Evolutionary conservation across 2,888 invertebrate genomes (phyloP).

Genomic region (Leptinotarsa peninsularis): DNA sequence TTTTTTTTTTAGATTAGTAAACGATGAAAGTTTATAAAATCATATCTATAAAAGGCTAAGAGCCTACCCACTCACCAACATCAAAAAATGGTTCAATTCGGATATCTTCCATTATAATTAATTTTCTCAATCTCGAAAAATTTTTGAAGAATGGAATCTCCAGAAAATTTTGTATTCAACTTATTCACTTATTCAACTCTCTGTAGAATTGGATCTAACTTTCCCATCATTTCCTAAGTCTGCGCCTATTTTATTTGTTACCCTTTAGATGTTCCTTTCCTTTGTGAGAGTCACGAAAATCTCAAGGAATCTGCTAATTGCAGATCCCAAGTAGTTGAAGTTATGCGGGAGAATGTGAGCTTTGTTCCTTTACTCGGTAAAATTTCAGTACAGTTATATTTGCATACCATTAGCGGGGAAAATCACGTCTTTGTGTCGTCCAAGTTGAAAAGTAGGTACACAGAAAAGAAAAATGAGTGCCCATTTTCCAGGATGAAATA

Average conservation of each 20-base stretch:
- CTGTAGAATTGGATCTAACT: background rate
- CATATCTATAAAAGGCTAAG: too few relatives aligned
- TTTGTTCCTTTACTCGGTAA: slow-evolving; percentile 1
- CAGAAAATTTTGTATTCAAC: too few relatives aligned
- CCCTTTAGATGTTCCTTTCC: background rate
- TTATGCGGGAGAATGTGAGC: slow-evolving; percentile 1
- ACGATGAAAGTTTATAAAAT: too few relatives aligned
- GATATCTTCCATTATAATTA: too few relatives aligned
- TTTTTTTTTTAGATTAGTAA: too few relatives aligned
- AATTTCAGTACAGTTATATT: slow-evolving; percentile 17
- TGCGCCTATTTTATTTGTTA: background rate
- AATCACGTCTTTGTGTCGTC: background rate
- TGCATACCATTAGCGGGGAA: slow-evolving; percentile 7
- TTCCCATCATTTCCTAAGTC: background rate
- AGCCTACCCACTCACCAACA: too few relatives aligned
- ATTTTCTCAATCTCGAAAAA: too few relatives aligned
- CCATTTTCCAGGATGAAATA: background rate
- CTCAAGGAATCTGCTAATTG: slow-evolving; percentile 16
- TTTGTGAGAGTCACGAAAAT: background rate
- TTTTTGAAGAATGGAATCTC: too few relatives aligned
- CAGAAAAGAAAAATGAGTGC: background rate
- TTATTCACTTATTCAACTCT: background rate
- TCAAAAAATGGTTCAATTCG: too few relatives aligned
- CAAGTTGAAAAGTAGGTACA: background rate
- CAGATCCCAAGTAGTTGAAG: slow-evolving; percentile 19